Conservation (phyloP, 2,888 invertebrate species). For the Poecilus cupreus region DNA sequence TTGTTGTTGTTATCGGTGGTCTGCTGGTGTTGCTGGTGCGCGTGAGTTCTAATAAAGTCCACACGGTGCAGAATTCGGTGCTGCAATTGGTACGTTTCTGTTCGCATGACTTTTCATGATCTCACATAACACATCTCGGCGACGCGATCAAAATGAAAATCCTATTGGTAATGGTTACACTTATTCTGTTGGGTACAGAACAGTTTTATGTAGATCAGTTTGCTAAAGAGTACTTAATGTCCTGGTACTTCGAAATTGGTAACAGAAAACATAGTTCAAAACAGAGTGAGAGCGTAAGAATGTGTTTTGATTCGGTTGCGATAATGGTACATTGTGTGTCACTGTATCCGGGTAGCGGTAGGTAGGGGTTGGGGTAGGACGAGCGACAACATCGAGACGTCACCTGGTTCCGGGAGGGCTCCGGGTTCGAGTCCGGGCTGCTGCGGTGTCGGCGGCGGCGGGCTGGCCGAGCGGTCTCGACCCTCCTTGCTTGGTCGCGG, state of each 20-base stretch:
- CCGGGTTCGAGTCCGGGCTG: neutral
- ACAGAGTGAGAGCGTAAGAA: neutral
- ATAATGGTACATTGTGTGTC: slow-evolving; percentile 37
- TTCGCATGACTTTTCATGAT: slow-evolving; percentile 56
- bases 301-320: slow-evolving; percentile 30
- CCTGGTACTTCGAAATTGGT: slow-evolving; percentile 26
- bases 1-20: slow-evolving; percentile 54
- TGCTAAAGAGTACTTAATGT: neutral
- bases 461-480: slow-evolving; percentile 50
- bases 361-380: neutral
- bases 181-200: neutral
- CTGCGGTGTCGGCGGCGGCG: neutral
- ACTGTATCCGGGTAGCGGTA: neutral
- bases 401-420: slow-evolving; percentile 44
- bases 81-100: slow-evolving; percentile 54
- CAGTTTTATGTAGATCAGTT: neutral
- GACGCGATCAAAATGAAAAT: slow-evolving; percentile 14
- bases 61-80: slow-evolving; percentile 51
- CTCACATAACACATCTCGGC: slow-evolving; percentile 28
- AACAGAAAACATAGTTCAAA: neutral
- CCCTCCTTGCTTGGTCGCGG: slow-evolving; percentile 50
- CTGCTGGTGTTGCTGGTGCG: slow-evolving; percentile 22
- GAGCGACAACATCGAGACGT: slow-evolving; percentile 39
- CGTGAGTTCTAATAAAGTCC: slow-evolving; percentile 53
- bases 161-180: neutral